phyloP scores from a whole-genome alignment of 2,113 vertebrate species.

The Verasper variegatus region DNA sequence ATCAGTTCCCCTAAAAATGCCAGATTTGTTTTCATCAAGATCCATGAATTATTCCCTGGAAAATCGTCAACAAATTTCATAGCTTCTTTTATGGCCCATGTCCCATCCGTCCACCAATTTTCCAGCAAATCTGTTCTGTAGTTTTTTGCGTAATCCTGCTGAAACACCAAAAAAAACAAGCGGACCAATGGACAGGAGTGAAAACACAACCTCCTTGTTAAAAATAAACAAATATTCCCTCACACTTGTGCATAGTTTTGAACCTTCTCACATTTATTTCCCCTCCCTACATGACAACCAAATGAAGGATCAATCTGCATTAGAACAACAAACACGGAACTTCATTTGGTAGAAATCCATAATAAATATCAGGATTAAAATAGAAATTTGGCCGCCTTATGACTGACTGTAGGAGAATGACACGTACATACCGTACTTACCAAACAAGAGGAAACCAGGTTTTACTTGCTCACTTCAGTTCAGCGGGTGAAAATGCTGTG shows the following conservation, averaged over 20 bases:
- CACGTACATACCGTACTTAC: not conserved
- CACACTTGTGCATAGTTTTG: too few relatives aligned
- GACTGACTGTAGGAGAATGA: not conserved
- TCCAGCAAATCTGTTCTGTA: not conserved
- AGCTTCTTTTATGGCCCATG: too few relatives aligned
- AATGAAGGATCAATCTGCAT: too few relatives aligned
- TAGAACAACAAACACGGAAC: too few relatives aligned
- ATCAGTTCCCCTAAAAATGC: too few relatives aligned
- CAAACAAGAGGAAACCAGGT: not conserved
- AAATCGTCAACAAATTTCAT: too few relatives aligned
- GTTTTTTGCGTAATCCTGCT: not conserved
- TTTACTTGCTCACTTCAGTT: not conserved
- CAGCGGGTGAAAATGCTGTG: not conserved
- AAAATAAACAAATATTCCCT: too few relatives aligned
- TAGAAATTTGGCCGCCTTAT: constrained; percentile 17
- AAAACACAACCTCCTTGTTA: too few relatives aligned
- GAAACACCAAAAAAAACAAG: not conserved
- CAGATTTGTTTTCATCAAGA: too few relatives aligned
- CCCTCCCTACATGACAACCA: too few relatives aligned
- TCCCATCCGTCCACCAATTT: not conserved
- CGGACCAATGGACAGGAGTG: not conserved
- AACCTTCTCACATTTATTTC: too few relatives aligned
- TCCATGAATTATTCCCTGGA: too few relatives aligned
- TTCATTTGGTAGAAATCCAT: not conserved
- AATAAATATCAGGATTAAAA: constrained; percentile 19